Percentiles rank a stretch among this genome's conserved stretches.
phyloP scores from a whole-genome alignment of 1,140 invertebrate genomes.

The Macrocentrus cingulum region DNA sequence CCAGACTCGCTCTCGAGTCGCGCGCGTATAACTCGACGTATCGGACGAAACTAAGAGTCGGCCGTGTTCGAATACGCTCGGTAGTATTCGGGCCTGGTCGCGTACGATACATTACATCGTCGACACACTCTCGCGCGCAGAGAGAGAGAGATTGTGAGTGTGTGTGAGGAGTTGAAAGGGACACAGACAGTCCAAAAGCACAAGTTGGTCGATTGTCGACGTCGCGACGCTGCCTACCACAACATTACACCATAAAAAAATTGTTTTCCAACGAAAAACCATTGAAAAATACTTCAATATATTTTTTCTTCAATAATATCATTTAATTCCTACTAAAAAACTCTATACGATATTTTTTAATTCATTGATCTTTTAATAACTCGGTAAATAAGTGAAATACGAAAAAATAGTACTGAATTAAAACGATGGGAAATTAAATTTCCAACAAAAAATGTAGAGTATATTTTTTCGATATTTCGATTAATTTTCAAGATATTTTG shows the following conservation, averaged over 20 bases:
- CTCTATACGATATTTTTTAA: too few species aligned
- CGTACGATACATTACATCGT: not conserved
- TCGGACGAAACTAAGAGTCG: slow-evolving; percentile 37
- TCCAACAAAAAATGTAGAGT: too few species aligned
- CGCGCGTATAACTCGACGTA: slow-evolving; percentile 13
- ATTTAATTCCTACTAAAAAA: too few species aligned
- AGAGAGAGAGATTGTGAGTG: not conserved
- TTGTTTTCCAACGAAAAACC: not conserved
- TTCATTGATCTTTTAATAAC: too few species aligned
- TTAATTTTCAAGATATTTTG: too few species aligned
- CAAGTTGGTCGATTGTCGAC: slow-evolving; percentile 12
- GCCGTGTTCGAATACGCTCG: slow-evolving; percentile 28
- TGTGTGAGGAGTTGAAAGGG: not conserved
- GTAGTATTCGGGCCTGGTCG: slow-evolving; percentile 15
- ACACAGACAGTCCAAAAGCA: too few species aligned
- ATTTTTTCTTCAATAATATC: too few species aligned
- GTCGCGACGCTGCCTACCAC: slow-evolving; percentile 46
- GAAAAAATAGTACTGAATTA: too few species aligned
- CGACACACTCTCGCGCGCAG: not conserved
- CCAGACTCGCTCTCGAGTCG: slow-evolving; percentile 37
- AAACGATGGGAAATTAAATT: too few species aligned
- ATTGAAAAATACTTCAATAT: too few species aligned
- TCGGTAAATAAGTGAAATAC: too few species aligned
- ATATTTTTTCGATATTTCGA: too few species aligned
- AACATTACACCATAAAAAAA: slow-evolving; percentile 37